Evolutionary conservation across 2,797 vertebrate genomes (phyloP), one percentile per base, ranked within the genome.

Genomic region (Fundulus diaphanus): DNA sequence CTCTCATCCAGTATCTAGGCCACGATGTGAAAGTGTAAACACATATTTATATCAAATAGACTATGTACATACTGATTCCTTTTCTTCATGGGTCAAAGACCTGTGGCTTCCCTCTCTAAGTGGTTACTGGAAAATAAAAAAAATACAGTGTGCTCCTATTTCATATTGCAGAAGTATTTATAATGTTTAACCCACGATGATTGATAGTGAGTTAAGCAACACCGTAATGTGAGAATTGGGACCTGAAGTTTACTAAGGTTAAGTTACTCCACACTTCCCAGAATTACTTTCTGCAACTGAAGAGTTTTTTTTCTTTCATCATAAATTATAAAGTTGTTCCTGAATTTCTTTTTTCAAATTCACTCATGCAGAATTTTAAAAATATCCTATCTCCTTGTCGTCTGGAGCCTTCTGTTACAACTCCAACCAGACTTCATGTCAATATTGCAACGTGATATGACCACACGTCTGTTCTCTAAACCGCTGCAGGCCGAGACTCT

Each of bases 391-490:
- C 78, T 77, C 1, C 13, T 72, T 79, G 16, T 82, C 24, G 1
- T 67, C 76, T 68, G 20, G 3, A 83, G 68, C 71, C 57, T 65
- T 79, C 51, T 75, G 46, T 83, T 81, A 79, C 77, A 73, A 77
- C 81, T 88, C 61, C 1, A 79, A 76, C 42, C 89, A 92, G 92
- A 90, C 87, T 83, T 79, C 54, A 44, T 85, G 84, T 90, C 82
- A 82, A 84, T 86, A 81, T 67, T 81, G 92, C 61, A 89, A 91
- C 80, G 74, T 35, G 85, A 91, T 90, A 80, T 79, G 84, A 76
- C 85, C 78, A 77, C 81, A 82, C 77, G 77, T 79, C 77, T 74
- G 89, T 78, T 91, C 86, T 79, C 81, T 85, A 52, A 88, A 82
- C 80, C 79, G 83, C 87, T 68, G 76, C 27, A 63, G 79, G 73